Percentiles rank a stretch among this genome's conserved stretches.
Evolutionary conservation across 2,113 vertebrate genomes (phyloP).

Genomic region (Podarcis muralis): DNA sequence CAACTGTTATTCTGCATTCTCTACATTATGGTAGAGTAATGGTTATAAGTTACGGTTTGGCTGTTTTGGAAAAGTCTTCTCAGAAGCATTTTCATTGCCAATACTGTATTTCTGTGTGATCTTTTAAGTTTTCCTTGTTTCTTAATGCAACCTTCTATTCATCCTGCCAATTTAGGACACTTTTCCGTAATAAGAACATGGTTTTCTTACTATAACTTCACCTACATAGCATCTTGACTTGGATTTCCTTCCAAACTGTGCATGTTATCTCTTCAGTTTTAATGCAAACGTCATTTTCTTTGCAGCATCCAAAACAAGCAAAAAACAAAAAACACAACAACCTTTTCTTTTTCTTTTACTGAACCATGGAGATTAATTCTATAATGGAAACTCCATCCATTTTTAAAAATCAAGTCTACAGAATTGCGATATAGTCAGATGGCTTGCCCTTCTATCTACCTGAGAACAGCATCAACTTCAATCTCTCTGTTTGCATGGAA

Average conservation of each 20-base stretch:
- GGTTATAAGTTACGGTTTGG: neutral
- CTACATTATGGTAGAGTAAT: neutral
- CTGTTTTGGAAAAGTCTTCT: neutral
- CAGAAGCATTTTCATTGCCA: neutral
- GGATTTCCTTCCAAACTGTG: neutral
- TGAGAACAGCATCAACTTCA: neutral
- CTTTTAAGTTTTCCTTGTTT: neutral
- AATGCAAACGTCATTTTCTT: neutral
- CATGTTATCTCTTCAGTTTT: neutral
- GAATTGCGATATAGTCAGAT: neutral
- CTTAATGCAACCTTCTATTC: neutral
- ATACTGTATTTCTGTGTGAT: neutral
- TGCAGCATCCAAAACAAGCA: neutral
- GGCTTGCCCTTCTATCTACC: neutral
- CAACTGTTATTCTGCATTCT: neutral
- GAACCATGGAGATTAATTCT: neutral
- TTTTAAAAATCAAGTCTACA: neutral
- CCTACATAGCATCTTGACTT: neutral
- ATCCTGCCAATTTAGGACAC: neutral
- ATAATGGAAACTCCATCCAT: neutral
- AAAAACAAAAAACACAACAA: too few relatives aligned
- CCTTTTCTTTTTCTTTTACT: too few relatives aligned
- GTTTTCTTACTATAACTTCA: neutral
- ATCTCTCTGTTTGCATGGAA: neutral
- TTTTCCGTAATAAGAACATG: neutral